phyloP scores from a whole-genome alignment of 2,888 invertebrate species.

The Scaptodrosophila latifasciaeformis region DNA sequence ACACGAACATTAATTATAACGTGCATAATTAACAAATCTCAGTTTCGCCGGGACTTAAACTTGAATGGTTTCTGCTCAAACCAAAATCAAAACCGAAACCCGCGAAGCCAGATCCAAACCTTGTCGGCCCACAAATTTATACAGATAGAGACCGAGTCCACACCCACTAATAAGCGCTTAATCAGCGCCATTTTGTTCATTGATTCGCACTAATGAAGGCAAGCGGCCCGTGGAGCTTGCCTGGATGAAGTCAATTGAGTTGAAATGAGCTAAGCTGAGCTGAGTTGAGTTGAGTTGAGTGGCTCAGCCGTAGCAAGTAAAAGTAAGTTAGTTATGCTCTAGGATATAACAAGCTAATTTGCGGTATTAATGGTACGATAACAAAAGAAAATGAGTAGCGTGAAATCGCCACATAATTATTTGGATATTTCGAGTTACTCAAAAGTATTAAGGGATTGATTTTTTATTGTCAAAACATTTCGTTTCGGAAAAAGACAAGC shows the following conservation, averaged over 20 bases:
- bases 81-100: too few relatives aligned
- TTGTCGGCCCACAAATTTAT: not conserved
- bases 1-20: constrained; percentile 53
- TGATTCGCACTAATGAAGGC: not conserved
- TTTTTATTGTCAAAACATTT: too few relatives aligned
- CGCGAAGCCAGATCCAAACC: not conserved
- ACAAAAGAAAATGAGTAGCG: too few relatives aligned
- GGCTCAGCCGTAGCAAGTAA: constrained; percentile 51
- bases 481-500: too few relatives aligned
- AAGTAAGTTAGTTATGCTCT: constrained; percentile 31
- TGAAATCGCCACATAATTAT: constrained; percentile 56
- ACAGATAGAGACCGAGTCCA: not conserved
- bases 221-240: not conserved
- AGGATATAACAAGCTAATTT: constrained; percentile 41
- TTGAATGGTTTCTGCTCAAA: constrained; percentile 25
- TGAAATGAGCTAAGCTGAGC: not conserved
- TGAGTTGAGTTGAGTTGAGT: not conserved
- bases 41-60: constrained; percentile 33
- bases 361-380: constrained; percentile 54
- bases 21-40: constrained; percentile 63
- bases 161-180: constrained; percentile 34
- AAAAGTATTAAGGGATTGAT: too few relatives aligned
- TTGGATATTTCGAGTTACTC: too few relatives aligned
- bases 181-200: constrained; percentile 14
- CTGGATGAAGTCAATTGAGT: too few relatives aligned